Evolutionary conservation across 2,113 vertebrate genomes (phyloP).

Genomic region (Eupsittula cactorum): DNA sequence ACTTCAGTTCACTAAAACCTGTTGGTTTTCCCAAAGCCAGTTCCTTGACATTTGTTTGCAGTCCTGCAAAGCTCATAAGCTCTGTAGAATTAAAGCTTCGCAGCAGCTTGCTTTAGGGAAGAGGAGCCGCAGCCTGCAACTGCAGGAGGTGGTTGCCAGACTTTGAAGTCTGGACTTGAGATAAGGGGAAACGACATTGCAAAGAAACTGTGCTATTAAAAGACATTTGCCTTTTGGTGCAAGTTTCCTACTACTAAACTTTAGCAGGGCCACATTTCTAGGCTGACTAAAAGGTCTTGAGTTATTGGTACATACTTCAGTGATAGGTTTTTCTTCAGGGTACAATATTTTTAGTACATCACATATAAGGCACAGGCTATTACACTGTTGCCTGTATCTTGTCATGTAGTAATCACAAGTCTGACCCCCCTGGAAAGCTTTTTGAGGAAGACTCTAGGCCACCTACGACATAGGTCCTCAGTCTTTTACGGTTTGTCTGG

Average conservation of each 20-base stretch:
- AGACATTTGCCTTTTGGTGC: conserved; percentile 44
- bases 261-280: conserved; percentile 19
- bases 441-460: not conserved
- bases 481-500: not conserved
- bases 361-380: not conserved
- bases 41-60: conserved; percentile 27
- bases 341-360: conserved; percentile 27
- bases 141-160: conserved; percentile 23
- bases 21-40: not conserved
- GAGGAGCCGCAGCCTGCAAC: not conserved
- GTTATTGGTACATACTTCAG: conserved; percentile 51
- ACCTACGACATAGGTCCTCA: not conserved
- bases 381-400: conserved; percentile 16
- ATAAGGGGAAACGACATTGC: conserved; percentile 22
- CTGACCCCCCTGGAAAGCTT: conserved; percentile 35
- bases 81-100: conserved; percentile 30
- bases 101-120: conserved; percentile 35
- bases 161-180: conserved; percentile 46
- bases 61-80: conserved; percentile 40
- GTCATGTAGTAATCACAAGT: conserved; percentile 8
- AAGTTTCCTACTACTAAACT: conserved; percentile 10
- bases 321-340: conserved; percentile 25
- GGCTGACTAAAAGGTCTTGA: conserved; percentile 38
- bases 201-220: conserved; percentile 40
- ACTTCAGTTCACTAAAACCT: not conserved